Evolutionary conservation across 1,140 invertebrate species (phyloP).

Genomic region (Magallana ariakensis): DNA sequence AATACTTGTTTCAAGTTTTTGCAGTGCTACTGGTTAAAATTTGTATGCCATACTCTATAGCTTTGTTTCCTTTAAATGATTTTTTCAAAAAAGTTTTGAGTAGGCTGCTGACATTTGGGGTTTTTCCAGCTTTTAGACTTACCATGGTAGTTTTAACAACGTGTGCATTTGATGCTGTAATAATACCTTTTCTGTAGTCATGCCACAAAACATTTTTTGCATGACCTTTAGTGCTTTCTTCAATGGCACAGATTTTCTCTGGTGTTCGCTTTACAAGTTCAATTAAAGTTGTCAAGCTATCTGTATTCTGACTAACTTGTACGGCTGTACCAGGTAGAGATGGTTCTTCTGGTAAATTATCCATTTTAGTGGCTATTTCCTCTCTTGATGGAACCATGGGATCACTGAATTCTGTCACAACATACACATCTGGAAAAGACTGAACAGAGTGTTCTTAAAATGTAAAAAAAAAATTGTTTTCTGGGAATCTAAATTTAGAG

Average conservation of each 20-base stretch:
- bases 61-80: neutral
- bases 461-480: too few relatives aligned
- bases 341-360: neutral
- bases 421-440: neutral
- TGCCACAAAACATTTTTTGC: neutral
- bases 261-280: neutral
- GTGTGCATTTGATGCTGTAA: neutral
- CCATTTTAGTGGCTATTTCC: neutral
- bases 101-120: too few relatives aligned
- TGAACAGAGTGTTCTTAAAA: neutral
- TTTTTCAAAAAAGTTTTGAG: too few relatives aligned
- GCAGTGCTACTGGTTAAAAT: neutral
- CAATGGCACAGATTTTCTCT: neutral
- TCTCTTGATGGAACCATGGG: too few relatives aligned
- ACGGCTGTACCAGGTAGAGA: neutral
- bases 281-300: neutral
- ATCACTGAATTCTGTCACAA: neutral
- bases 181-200: conserved; percentile 1
- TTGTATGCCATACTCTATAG: neutral
- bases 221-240: neutral
- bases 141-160: too few relatives aligned
- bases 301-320: neutral
- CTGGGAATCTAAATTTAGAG: too few relatives aligned
- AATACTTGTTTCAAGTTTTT: neutral
- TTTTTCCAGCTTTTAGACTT: too few relatives aligned